A percentile compares a stretch with the other conserved stretches of the same genome.
phyloP scores from a whole-genome alignment of 2,888 invertebrate species.

The Nymphalis urticae region DNA sequence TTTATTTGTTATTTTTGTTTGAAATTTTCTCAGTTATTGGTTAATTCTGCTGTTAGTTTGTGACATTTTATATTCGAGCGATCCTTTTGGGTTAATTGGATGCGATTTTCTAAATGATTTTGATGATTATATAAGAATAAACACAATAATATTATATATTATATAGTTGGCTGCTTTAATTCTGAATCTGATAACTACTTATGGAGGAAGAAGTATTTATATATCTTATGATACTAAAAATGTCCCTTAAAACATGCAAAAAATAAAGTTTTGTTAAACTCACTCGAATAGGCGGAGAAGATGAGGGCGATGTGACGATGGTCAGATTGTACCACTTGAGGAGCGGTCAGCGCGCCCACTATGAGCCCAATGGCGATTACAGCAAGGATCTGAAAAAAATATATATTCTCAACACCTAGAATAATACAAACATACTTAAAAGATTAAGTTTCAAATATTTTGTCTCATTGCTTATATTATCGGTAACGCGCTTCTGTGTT shows the following conservation, averaged over 20 bases:
- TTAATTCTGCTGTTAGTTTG: neutral
- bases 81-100: too few relatives aligned
- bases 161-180: too few relatives aligned
- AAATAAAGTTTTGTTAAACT: conserved; percentile 44
- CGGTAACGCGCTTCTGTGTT: too few relatives aligned
- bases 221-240: too few relatives aligned
- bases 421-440: neutral
- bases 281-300: conserved; percentile 84
- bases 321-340: conserved; percentile 77
- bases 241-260: neutral
- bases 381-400: conserved; percentile 77
- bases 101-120: too few relatives aligned
- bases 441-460: neutral
- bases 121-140: too few relatives aligned
- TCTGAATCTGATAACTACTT: too few relatives aligned
- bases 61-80: neutral
- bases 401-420: neutral
- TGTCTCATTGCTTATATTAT: too few relatives aligned
- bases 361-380: conserved; percentile 84
- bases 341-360: conserved; percentile 83
- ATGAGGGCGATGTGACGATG: conserved; percentile 84
- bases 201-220: too few relatives aligned
- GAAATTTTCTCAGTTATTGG: neutral
- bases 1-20: neutral
- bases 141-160: too few relatives aligned